Conservation (phyloP, 2,888 invertebrate genomes). For the Luperina testacea region DNA sequence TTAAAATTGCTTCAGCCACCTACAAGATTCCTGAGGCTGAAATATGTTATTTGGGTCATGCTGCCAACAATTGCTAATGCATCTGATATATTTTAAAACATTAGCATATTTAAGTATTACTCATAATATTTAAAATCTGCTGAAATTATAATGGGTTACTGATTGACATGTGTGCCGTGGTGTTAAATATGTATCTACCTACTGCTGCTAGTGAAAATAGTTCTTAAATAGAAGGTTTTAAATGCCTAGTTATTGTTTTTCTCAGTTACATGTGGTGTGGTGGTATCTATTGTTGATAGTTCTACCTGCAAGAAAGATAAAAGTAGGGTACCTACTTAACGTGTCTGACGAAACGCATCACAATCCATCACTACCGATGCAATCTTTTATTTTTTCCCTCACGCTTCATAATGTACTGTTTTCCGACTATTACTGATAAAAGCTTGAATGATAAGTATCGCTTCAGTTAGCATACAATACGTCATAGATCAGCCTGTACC, state of each 20-base stretch:
- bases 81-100: constrained; percentile 45
- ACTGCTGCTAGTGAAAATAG: background rate
- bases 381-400: constrained; percentile 57
- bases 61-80: constrained; percentile 60
- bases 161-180: constrained; percentile 1
- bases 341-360: constrained; percentile 10
- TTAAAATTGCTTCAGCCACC: constrained; percentile 72
- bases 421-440: constrained; percentile 56
- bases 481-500: constrained; percentile 65
- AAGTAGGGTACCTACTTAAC: background rate
- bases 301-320: constrained; percentile 5
- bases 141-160: constrained; percentile 13
- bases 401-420: constrained; percentile 48
- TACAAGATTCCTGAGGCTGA: constrained; percentile 67
- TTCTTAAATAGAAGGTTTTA: background rate
- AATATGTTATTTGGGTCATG: constrained; percentile 67
- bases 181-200: background rate
- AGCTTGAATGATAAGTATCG: constrained; percentile 58
- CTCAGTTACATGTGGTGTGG: background rate
- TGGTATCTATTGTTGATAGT: background rate
- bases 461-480: constrained; percentile 64
- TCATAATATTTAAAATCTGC: constrained; percentile 26
- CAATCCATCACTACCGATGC: constrained; percentile 47
- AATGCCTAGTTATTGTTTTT: background rate
- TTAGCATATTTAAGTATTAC: constrained; percentile 27